Evolutionary conservation across 2,113 vertebrate species (phyloP).

Genomic region (cat (Felis catus)): DNA sequence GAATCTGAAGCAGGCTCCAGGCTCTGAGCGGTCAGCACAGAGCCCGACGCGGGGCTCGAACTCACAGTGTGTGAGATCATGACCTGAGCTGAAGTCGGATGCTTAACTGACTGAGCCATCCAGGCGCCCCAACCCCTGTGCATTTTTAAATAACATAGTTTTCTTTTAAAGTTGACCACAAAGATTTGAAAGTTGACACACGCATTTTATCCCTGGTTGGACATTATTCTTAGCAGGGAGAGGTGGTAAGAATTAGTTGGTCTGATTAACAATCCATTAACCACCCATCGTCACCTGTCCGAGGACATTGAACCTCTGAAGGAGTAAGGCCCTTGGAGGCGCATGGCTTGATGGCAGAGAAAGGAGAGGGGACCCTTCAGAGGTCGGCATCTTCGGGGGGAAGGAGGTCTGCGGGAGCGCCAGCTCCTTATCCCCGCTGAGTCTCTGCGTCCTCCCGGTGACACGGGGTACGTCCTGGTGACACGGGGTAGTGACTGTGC

Average conservation of each 20-base stretch:
- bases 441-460: rapidly evolving
- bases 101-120: too few species aligned
- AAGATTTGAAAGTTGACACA: not conserved
- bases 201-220: not conserved
- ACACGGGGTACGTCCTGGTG: rapidly evolving
- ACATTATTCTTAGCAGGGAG: not conserved
- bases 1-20: too few species aligned
- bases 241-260: not conserved
- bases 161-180: not conserved
- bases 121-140: too few species aligned
- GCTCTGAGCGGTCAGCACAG: too few species aligned
- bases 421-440: rapidly evolving
- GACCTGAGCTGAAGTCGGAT: too few species aligned
- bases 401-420: not conserved
- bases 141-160: not conserved
- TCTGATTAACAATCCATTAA: not conserved
- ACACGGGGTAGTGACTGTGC: rapidly evolving
- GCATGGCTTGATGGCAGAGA: not conserved
- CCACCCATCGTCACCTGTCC: not conserved
- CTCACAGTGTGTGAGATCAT: too few species aligned
- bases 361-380: too few species aligned
- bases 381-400: not conserved
- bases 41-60: too few species aligned
- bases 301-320: not conserved
- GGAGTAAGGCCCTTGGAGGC: not conserved